A percentile compares a stretch with the other conserved stretches of the same genome.
phyloP scores from a whole-genome alignment of 1,140 invertebrate species.

The Zeugodacus cucurbitae region DNA sequence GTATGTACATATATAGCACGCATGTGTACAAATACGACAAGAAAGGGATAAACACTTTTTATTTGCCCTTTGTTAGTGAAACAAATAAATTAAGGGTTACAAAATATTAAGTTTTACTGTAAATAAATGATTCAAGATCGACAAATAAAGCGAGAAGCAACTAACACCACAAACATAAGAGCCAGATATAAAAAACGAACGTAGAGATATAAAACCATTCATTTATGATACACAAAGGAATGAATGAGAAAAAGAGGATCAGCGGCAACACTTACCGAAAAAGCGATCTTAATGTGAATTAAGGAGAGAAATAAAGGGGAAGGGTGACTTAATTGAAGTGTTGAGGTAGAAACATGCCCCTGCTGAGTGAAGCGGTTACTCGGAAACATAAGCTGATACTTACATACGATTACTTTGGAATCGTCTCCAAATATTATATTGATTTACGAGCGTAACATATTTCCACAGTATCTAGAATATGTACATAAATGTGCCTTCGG shows the following conservation, averaged over 20 bases:
- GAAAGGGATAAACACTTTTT: background rate
- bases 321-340: background rate
- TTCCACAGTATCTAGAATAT: background rate
- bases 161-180: background rate
- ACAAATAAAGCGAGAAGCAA: background rate
- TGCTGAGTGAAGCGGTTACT: background rate
- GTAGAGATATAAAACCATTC: background rate
- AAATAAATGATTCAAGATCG: background rate
- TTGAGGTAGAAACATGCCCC: background rate
- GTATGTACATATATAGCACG: background rate
- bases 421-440: background rate
- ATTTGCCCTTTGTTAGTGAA: background rate
- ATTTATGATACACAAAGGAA: background rate
- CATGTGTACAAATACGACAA: background rate
- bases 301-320: background rate
- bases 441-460: background rate
- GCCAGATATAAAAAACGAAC: background rate
- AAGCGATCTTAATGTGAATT: background rate
- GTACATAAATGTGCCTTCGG: background rate
- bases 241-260: background rate
- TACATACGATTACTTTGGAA: background rate
- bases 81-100: slow-evolving; percentile 38
- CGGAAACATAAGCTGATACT: background rate
- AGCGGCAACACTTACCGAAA: background rate
- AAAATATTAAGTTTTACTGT: background rate